phyloP scores from a whole-genome alignment of 1,140 invertebrate species.

The Dreissena polymorpha region DNA sequence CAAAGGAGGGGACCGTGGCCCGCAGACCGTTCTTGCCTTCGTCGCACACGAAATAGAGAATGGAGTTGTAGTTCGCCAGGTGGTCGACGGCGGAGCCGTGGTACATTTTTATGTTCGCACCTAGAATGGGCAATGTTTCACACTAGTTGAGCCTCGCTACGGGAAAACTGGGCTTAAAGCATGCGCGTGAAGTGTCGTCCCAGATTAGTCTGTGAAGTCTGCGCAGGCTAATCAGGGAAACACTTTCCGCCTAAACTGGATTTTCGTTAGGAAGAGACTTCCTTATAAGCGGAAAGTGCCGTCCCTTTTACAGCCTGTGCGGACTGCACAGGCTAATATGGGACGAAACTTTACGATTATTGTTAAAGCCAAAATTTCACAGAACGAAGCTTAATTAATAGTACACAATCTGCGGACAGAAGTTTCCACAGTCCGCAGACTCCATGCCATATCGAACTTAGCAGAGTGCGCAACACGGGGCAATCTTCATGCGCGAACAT shows the following conservation, averaged over 20 bases:
- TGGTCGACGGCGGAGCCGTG: slow-evolving; percentile 42
- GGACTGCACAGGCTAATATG: too few species aligned
- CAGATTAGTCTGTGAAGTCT: neutral
- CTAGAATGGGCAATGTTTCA: slow-evolving; percentile 6
- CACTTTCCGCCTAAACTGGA: neutral
- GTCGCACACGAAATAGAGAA: slow-evolving; percentile 50
- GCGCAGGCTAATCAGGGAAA: neutral
- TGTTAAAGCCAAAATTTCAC: too few species aligned
- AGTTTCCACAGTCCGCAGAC: too few species aligned
- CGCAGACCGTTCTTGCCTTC: neutral
- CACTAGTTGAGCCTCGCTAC: neutral
- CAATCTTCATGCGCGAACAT: too few species aligned
- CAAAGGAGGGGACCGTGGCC: slow-evolving; percentile 11
- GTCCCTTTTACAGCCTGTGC: too few species aligned
- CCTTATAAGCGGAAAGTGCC: neutral
- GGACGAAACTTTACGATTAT: too few species aligned
- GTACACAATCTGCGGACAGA: too few species aligned
- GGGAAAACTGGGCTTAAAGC: neutral
- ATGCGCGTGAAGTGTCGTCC: neutral
- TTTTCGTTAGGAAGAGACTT: neutral
- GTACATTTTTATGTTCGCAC: slow-evolving; percentile 44
- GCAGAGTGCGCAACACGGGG: too few species aligned
- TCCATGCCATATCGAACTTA: too few species aligned
- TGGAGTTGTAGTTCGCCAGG: slow-evolving; percentile 21
- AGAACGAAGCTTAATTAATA: too few species aligned